Percentiles rank a stretch among this genome's conserved stretches.
These are phyloP conservation scores for Sebastiscus tertius DNA, from an alignment of 2,797 vertebrate genomes.

Conservation along the genomic window DNA sequence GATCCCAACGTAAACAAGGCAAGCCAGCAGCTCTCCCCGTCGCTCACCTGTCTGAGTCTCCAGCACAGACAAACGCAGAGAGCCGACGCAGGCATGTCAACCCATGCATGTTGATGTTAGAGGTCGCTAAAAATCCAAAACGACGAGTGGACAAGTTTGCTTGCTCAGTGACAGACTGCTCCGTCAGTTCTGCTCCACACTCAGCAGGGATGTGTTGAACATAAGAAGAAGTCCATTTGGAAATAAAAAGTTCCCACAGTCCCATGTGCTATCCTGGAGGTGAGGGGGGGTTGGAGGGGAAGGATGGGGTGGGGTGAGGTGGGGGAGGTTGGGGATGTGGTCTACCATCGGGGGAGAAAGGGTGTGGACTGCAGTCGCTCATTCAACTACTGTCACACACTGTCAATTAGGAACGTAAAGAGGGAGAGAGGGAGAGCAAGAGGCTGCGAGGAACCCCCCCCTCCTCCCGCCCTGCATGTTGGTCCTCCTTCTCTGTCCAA, in stretches of 20 bases:
- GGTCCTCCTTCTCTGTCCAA: conserved; percentile 59
- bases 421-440: conserved; percentile 23
- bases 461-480: conserved; percentile 10
- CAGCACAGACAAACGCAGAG: conserved; percentile 53
- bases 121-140: conserved; percentile 37
- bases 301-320: background rate
- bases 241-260: conserved; percentile 54
- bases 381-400: conserved; percentile 59
- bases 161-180: background rate
- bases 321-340: conserved; percentile 25
- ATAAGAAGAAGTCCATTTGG: conserved; percentile 9
- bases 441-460: conserved; percentile 35
- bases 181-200: conserved; percentile 8
- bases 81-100: conserved; percentile 61
- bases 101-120: conserved; percentile 54
- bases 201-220: conserved; percentile 8
- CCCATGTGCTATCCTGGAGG: conserved; percentile 35
- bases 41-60: conserved; percentile 77
- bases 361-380: conserved; percentile 61
- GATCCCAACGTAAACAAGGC: conserved; percentile 55
- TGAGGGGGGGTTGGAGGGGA: background rate
- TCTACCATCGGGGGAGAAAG: conserved; percentile 23
- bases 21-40: conserved; percentile 9
- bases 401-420: conserved; percentile 56
- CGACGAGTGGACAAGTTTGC: conserved; percentile 13